phyloP scores from a whole-genome alignment of 2,888 invertebrate genomes.

The Branchinecta sandiegonensis region DNA sequence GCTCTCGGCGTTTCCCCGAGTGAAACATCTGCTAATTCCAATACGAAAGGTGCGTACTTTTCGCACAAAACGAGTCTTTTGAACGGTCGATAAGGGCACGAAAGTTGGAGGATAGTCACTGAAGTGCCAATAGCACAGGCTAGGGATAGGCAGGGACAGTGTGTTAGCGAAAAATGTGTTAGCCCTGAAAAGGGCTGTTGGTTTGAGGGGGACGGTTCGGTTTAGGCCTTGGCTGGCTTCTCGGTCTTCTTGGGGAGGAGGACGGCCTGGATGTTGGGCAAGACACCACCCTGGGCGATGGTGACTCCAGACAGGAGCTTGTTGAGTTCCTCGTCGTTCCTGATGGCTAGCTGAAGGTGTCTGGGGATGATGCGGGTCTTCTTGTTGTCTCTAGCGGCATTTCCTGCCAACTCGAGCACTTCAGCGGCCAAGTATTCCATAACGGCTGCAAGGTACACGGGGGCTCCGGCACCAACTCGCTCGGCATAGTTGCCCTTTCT shows the following conservation, averaged over 20 bases:
- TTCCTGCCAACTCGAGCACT: slow-evolving; percentile 47
- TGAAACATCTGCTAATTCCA: too few species aligned
- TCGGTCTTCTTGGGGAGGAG: slow-evolving; percentile 37
- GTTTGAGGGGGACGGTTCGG: neutral
- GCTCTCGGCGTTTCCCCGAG: too few species aligned
- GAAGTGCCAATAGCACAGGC: too few species aligned
- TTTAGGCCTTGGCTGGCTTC: slow-evolving; percentile 22
- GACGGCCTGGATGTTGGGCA: slow-evolving; percentile 40
- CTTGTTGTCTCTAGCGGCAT: slow-evolving; percentile 49
- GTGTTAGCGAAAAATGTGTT: too few species aligned
- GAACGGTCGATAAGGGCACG: too few species aligned
- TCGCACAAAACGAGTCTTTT: too few species aligned
- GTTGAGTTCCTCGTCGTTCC: slow-evolving; percentile 39
- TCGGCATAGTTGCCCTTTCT: slow-evolving; percentile 35
- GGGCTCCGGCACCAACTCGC: slow-evolving; percentile 33
- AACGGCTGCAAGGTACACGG: slow-evolving; percentile 36
- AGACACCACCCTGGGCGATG: slow-evolving; percentile 42
- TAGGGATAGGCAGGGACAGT: too few species aligned
- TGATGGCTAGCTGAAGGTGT: slow-evolving; percentile 37
- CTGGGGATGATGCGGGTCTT: slow-evolving; percentile 43
- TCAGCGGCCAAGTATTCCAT: slow-evolving; percentile 53
- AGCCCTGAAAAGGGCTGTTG: neutral
- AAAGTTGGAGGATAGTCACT: too few species aligned
- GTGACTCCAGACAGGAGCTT: slow-evolving; percentile 39
- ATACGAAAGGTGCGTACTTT: too few species aligned